phyloP scores from a whole-genome alignment of 2,113 vertebrate species.

The Chelonoidis abingdonii region DNA sequence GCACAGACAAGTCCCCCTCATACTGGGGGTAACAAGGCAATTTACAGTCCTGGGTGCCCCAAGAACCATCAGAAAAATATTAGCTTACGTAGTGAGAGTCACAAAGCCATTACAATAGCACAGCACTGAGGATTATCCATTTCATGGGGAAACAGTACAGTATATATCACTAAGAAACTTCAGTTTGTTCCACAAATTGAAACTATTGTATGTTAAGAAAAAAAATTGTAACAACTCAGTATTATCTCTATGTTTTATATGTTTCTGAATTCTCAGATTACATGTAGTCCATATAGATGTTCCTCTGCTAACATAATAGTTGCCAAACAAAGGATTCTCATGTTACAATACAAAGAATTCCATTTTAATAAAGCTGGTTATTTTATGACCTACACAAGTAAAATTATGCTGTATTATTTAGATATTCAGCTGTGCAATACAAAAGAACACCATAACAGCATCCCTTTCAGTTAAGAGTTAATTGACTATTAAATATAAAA shows the following conservation, averaged over 20 bases:
- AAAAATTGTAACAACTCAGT: neutral
- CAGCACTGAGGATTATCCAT: neutral
- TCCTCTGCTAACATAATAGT: neutral
- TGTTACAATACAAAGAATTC: neutral
- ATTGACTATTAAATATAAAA: neutral
- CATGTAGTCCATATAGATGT: rapidly evolving
- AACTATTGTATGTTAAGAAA: neutral
- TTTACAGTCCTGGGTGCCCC: neutral
- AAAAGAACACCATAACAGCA: neutral
- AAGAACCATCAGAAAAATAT: neutral
- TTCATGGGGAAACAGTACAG: neutral
- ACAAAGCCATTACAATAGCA: neutral
- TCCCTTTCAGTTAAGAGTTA: neutral
- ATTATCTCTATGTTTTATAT: neutral
- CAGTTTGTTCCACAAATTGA: neutral
- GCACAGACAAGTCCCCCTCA: neutral
- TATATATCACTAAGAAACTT: neutral
- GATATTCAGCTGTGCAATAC: neutral
- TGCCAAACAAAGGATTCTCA: neutral
- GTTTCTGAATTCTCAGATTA: neutral
- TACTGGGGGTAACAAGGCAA: neutral
- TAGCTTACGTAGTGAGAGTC: neutral
- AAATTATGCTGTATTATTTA: neutral
- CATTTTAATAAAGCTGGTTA: neutral
- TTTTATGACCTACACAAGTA: neutral